These are phyloP conservation scores for Ophraella communa DNA, from an alignment of 2,888 invertebrate genomes.

Conservation along the genomic window DNA sequence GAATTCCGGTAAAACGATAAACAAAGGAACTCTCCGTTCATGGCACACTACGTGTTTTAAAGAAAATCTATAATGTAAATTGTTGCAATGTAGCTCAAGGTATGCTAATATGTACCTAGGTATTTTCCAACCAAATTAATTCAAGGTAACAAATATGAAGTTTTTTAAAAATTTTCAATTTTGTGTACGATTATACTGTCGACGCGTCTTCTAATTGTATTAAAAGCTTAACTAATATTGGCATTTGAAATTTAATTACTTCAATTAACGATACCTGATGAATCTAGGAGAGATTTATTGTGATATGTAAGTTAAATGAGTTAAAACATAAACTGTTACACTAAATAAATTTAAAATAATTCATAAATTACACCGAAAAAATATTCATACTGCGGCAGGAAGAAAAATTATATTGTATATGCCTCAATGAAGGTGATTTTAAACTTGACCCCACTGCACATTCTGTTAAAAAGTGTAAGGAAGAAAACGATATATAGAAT, in stretches of 20 bases:
- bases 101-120: background rate
- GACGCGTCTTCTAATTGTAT: background rate
- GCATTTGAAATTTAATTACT: background rate
- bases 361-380: too few relatives aligned
- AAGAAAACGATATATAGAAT: too few relatives aligned
- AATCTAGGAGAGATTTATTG: too few relatives aligned
- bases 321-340: too few relatives aligned
- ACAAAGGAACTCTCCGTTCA: conserved; percentile 20
- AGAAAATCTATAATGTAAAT: conserved; percentile 36
- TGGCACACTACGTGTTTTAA: conserved; percentile 20
- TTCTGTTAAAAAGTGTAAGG: too few relatives aligned
- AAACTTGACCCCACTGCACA: too few relatives aligned
- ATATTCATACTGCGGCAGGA: too few relatives aligned
- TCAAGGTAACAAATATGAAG: background rate
- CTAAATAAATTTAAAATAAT: too few relatives aligned
- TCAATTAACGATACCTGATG: too few relatives aligned
- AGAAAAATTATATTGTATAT: too few relatives aligned
- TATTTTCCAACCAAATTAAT: background rate
- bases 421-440: too few relatives aligned
- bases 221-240: background rate
- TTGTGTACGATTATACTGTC: background rate
- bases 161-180: background rate
- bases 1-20: background rate
- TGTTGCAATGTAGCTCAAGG: conserved; percentile 24
- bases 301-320: too few relatives aligned